A percentile compares a stretch with the other conserved stretches of the same genome.
Evolutionary conservation across 2,888 invertebrate genomes (phyloP).

Genomic region (Melanophora roralis): DNA sequence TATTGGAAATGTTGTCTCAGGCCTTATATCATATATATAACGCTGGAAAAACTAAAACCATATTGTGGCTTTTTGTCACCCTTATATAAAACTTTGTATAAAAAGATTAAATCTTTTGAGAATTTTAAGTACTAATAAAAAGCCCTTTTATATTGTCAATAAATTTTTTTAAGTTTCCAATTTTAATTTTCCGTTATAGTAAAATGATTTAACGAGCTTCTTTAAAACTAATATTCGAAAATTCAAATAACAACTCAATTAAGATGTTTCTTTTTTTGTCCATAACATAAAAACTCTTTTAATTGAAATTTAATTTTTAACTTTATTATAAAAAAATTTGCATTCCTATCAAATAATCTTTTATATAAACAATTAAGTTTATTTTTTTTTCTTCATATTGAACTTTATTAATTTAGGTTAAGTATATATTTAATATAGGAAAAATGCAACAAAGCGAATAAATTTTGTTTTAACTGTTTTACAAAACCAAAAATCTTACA

Average conservation of each 20-base stretch:
- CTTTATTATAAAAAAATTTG: slow-evolving; percentile 59
- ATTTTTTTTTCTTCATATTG: slow-evolving; percentile 29
- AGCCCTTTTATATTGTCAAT: too few species aligned
- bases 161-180: too few species aligned
- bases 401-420: slow-evolving; percentile 51
- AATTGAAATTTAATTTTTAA: slow-evolving; percentile 63
- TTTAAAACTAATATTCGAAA: too few species aligned
- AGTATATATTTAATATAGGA: slow-evolving; percentile 31
- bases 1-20: too few species aligned
- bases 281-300: slow-evolving; percentile 52
- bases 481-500: slow-evolving; percentile 43
- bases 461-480: slow-evolving; percentile 51
- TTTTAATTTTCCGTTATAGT: too few species aligned
- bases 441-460: slow-evolving; percentile 11
- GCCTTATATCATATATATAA: too few species aligned
- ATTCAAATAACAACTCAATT: neutral
- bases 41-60: too few species aligned
- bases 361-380: slow-evolving; percentile 29
- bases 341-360: slow-evolving; percentile 62
- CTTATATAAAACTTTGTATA: too few species aligned
- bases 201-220: too few species aligned
- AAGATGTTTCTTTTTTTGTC: slow-evolving; percentile 59
- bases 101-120: too few species aligned
- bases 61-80: too few species aligned
- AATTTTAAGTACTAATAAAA: too few species aligned